Base-by-base conservation (phyloP, 2,888 invertebrate genomes). In the Agrilus cyanescens region DNA sequence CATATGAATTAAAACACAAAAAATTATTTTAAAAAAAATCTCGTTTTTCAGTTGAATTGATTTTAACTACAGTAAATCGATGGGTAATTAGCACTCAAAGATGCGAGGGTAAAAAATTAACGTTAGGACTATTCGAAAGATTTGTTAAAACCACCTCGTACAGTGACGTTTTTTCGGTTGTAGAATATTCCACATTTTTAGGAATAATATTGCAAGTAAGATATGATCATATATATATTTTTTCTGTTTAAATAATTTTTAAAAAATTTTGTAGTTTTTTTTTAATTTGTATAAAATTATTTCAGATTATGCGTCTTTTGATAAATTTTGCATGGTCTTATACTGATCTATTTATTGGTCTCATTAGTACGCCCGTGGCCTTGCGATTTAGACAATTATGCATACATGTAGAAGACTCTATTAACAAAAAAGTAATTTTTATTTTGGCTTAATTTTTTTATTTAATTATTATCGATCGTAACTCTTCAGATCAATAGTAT, bases 301-400 rank as follows among this genome's bases (percentile, higher is more conserved):
- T 57, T 46, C 45, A 62, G 61, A 40, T 59, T 10, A 42, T 58
- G n/a, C 53, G 55, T 35, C 32, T 57, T 8, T 50, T 57, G 12
- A 47, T 55, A 4, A 53, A 57, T 18, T 52, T 63, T 34, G 51
- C 53, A 14, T 62, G 60, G 60, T 53, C 56, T 8, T 57, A 55
- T 36, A 59, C 53, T 31, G 64, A 65, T 51, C 45, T 63, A 36
- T 63, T 64, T 45, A 59, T 65, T 16, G 60, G 64, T 44, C 32
- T 59, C 34, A 50, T 61, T 34, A 60, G 62, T 46, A 51, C 54
- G 14, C 50, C 56, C 13, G 40, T 64, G 20, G 61, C 62, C 6
- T 43, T 59, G 35, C 54, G 61, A 41, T 64, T 64, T 46, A 47
- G 51, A 44, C 61, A 62, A 52, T 52, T 65, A 13, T 56, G 53